Evolutionary conservation across 2,888 invertebrate species (phyloP).

Genomic region (Drosophila kambysellisi): DNA sequence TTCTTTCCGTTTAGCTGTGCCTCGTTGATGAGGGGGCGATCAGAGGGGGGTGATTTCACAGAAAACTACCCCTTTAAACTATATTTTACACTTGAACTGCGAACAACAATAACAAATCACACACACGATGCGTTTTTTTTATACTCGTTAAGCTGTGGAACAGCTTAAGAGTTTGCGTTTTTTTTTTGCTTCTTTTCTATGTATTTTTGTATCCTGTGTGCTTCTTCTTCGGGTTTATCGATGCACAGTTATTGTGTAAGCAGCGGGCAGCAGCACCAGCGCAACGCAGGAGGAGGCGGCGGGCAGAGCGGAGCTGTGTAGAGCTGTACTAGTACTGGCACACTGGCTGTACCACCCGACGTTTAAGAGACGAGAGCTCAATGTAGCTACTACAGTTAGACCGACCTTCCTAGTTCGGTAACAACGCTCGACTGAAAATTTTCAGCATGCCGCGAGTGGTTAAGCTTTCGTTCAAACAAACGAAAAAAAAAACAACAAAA

Average conservation of each 20-base stretch:
- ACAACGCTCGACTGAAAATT: conserved; percentile 85
- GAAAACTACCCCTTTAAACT: conserved; percentile 77
- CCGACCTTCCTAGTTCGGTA: conserved; percentile 85
- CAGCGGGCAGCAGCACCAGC: conserved; percentile 71
- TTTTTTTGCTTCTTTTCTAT: conserved; percentile 29
- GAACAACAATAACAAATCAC: conserved; percentile 73
- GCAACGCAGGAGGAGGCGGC: conserved; percentile 67
- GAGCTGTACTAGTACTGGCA: conserved; percentile 75
- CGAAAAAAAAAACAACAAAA: conserved; percentile 42
- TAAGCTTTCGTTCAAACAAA: conserved; percentile 77
- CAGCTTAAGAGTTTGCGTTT: conserved; percentile 63
- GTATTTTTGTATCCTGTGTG: conserved; percentile 68
- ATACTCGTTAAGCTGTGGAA: conserved; percentile 64
- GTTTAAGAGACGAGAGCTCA: conserved; percentile 77
- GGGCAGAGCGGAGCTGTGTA: conserved; percentile 72
- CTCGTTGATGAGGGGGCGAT: conserved; percentile 46
- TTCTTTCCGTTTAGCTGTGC: conserved; percentile 55
- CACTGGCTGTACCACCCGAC: conserved; percentile 79
- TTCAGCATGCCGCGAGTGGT: conserved; percentile 81
- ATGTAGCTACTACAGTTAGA: conserved; percentile 75
- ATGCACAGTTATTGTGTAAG: conserved; percentile 83
- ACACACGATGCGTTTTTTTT: conserved; percentile 55
- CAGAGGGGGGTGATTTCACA: conserved; percentile 55
- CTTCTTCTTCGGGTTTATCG: conserved; percentile 78
- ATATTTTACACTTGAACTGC: conserved; percentile 61